A percentile compares a stretch with the other conserved stretches of the same genome.
phyloP scores from a whole-genome alignment of 2,888 invertebrate species.

The Platycheirus albimanus region DNA sequence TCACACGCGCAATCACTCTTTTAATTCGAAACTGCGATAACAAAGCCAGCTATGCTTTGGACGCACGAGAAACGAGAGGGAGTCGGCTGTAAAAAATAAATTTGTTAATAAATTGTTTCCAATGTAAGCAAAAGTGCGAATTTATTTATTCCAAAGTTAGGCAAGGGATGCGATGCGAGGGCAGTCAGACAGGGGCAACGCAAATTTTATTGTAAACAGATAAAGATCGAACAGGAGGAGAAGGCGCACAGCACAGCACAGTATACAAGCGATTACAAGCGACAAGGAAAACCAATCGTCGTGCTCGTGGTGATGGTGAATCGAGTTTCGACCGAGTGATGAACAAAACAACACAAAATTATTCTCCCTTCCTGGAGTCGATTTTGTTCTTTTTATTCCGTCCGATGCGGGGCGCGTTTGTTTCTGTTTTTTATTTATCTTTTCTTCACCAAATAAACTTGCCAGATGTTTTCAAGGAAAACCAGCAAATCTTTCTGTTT shows the following conservation, averaged over 20 bases:
- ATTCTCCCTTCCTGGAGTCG: conserved; percentile 25
- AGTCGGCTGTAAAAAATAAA: conserved; percentile 3
- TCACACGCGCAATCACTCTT: conserved; percentile 33
- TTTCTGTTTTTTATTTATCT: conserved; percentile 14
- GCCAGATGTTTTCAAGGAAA: conserved; percentile 66
- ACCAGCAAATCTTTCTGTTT: too few relatives aligned
- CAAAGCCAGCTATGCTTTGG: conserved; percentile 23
- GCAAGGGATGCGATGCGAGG: conserved; percentile 22
- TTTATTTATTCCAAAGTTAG: conserved; percentile 29
- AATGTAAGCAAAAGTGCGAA: conserved; percentile 59
- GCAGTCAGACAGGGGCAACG: conserved; percentile 61
- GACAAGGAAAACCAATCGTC: conserved; percentile 37
- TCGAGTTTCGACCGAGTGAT: conserved; percentile 14
- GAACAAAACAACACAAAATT: conserved; percentile 39
- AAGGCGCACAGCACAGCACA: conserved; percentile 8
- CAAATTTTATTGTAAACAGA: conserved; percentile 74
- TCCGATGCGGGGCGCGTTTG: conserved; percentile 33
- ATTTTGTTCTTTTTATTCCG: conserved; percentile 43
- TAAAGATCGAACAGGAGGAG: conserved; percentile 54
- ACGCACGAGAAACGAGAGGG: too few relatives aligned
- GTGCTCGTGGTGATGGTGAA: conserved; percentile 9
- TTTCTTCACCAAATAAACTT: conserved; percentile 19
- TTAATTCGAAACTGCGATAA: conserved; percentile 14
- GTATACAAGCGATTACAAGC: background rate
- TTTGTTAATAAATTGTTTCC: conserved; percentile 44